Evolutionary conservation across 2,113 vertebrate genomes (phyloP).

Genomic region (Eleginops maclovinus): DNA sequence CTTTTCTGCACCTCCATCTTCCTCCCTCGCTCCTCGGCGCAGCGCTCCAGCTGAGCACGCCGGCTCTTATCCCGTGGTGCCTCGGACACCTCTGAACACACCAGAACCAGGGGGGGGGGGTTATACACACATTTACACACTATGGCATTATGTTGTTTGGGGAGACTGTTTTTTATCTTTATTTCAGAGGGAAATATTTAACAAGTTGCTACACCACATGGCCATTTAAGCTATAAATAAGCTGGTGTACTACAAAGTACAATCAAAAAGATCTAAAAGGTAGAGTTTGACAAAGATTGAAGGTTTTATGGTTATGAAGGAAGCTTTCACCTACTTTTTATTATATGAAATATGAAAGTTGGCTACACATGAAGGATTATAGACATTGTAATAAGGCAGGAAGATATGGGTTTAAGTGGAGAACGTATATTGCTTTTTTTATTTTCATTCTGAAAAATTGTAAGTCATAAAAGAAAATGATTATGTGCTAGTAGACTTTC

Average conservation of each 20-base stretch:
- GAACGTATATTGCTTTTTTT: too few relatives aligned
- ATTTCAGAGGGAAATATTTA: neutral
- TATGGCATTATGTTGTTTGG: too few relatives aligned
- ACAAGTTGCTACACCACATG: neutral
- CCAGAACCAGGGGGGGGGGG: neutral
- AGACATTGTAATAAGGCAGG: too few relatives aligned
- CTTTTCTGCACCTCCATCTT: slow-evolving; percentile 90
- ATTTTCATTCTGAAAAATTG: too few relatives aligned
- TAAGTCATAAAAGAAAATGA: too few relatives aligned
- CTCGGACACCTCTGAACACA: slow-evolving; percentile 84
- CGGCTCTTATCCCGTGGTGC: slow-evolving; percentile 90
- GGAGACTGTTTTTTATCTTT: neutral
- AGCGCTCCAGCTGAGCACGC: slow-evolving; percentile 88
- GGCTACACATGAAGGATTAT: too few relatives aligned
- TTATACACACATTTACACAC: too few relatives aligned
- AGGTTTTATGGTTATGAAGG: too few relatives aligned
- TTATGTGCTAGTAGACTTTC: neutral
- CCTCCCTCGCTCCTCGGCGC: slow-evolving; percentile 88
- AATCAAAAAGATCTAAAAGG: neutral
- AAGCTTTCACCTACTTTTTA: neutral
- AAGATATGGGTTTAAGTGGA: too few relatives aligned
- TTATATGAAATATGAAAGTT: too few relatives aligned
- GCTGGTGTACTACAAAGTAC: too few relatives aligned
- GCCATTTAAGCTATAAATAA: neutral
- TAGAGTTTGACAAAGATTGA: neutral